Evolutionary conservation across 1,140 invertebrate species (phyloP), one percentile per base, ranked within the genome.

Genomic region (Drosophila ambigua): DNA sequence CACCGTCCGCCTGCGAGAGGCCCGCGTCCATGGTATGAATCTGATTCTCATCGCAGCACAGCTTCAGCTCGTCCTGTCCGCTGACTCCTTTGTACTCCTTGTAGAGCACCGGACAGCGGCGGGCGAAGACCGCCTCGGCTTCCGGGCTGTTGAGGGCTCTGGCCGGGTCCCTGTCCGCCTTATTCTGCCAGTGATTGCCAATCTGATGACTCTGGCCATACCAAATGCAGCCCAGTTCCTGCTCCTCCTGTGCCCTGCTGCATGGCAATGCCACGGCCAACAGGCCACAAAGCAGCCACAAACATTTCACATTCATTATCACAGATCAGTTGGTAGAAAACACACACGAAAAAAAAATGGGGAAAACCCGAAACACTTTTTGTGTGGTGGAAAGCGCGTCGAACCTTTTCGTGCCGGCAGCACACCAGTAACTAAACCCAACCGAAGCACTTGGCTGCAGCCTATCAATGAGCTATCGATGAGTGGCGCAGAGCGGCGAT

Each of bases 41-140:
- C 84, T 95, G 94, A 0, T 54, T 52, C 0, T 46, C 63, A 62
- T 93, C 92, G 72, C 95, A 95, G 67, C 95, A 95, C 0, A 92
- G 66, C 6, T 43, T 26, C 5, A 91, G 53, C 2, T 67, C 73
- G 2, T 71, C 64, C 28, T 72, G 48, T 2, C 90, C 82, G 13
- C 44, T 53, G 4, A 28, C 50, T 0, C 74, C 79, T 59, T 71
- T 91, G 90, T 92, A 91, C 39, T 83, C 80, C 52, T 79, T 57
- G 48, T 91, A 93, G 4, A 93, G 79, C 0, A 92, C 61, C 0
- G 94, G 93, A 73, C 94, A 95, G 44, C 92, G 92, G 2, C 79
- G 75, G 26, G 80, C 88, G 0, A 94, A 87, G 1, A 79, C 76
- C 0, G 71, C 60, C 41, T 92, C 63, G 0, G 85, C 79, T 0